Percentiles rank a stretch among this genome's conserved stretches.
Evolutionary conservation across 2,113 vertebrate species (phyloP).

Genomic region (Chionis minor): DNA sequence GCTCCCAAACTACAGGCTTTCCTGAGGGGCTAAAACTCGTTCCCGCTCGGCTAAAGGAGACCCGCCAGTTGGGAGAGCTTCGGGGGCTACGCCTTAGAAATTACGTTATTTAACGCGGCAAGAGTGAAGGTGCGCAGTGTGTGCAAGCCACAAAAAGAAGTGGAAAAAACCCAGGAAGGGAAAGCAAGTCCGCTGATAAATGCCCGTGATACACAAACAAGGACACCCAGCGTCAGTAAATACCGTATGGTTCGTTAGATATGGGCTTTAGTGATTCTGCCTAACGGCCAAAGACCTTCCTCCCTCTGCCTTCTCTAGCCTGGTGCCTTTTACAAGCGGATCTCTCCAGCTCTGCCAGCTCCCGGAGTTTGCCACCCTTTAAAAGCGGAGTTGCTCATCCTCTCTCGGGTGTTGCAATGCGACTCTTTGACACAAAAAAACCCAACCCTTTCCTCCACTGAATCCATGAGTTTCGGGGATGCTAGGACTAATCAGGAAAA

Average conservation of each 20-base stretch:
- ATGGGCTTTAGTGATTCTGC: neutral
- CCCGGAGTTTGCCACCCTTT: neutral
- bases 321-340: neutral
- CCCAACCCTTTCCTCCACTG: neutral
- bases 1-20: neutral
- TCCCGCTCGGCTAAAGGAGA: accelerated
- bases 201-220: neutral
- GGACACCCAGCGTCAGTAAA: neutral
- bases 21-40: neutral
- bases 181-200: neutral
- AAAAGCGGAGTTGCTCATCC: neutral
- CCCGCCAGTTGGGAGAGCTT: neutral
- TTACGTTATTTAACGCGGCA: neutral
- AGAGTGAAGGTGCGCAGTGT: neutral
- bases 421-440: neutral
- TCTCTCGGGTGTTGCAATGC: neutral
- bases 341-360: neutral
- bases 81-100: neutral
- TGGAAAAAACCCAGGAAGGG: neutral
- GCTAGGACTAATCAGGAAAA: neutral
- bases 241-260: neutral
- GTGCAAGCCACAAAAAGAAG: neutral
- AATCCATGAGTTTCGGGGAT: neutral
- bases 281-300: neutral
- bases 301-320: neutral